phyloP scores from a whole-genome alignment of 2,797 vertebrate genomes.

The Gymnoscopelus braueri region DNA sequence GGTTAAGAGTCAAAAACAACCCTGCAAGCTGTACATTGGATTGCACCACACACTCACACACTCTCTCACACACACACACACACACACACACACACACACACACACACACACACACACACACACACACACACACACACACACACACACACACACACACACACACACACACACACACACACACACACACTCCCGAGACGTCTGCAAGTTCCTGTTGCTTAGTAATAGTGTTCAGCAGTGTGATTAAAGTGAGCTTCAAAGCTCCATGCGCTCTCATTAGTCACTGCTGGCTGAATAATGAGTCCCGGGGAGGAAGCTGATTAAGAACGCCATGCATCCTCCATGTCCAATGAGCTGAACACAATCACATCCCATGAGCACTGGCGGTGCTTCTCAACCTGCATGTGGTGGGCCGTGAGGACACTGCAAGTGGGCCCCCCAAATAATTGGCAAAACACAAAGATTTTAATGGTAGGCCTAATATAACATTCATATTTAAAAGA shows the following conservation, averaged over 20 bases:
- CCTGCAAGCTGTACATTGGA: constrained; percentile 26
- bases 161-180: constrained; percentile 33
- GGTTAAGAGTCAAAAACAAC: not conserved
- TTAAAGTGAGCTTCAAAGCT: constrained; percentile 86
- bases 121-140: constrained; percentile 30
- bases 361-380: constrained; percentile 16
- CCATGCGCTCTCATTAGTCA: constrained; percentile 79
- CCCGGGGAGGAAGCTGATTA: constrained; percentile 80
- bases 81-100: constrained; percentile 39
- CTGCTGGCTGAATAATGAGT: constrained; percentile 82
- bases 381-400: constrained; percentile 1
- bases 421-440: too few species aligned
- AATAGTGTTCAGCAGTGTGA: constrained; percentile 79
- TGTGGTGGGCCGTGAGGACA: too few species aligned
- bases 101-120: constrained; percentile 31
- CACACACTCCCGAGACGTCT: constrained; percentile 67
- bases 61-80: constrained; percentile 23
- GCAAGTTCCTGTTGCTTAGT: constrained; percentile 84
- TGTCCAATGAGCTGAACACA: constrained; percentile 47
- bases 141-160: constrained; percentile 36
- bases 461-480: too few species aligned
- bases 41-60: too few species aligned
- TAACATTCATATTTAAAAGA: too few species aligned
- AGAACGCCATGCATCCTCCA: constrained; percentile 64
- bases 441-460: too few species aligned